Evolutionary conservation across 2,888 invertebrate genomes (phyloP), one percentile per base, ranked within the genome.

Genomic region (Sialis fuliginosa): DNA sequence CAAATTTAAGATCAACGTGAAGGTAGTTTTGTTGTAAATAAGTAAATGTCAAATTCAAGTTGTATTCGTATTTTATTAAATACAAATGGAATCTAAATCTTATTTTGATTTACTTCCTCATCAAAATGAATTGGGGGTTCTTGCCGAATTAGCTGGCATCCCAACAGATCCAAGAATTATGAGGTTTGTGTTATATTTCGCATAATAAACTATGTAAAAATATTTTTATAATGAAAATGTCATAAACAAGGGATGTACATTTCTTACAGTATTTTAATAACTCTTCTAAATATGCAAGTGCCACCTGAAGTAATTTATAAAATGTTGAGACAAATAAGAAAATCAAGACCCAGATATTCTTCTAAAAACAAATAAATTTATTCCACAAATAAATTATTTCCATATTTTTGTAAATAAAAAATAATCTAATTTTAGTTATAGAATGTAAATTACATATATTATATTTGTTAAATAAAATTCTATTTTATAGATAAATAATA

Each of bases 141-240:
- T 47, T 8, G 47, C 47, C 6, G 47, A 47, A 34, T 37, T 47
- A 7, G 47, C 47, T 13, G 42, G 42, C n/a, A 7, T 47, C 5
- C n/a, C 40, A 10, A 42, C 47, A 7, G 42, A 47, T 42, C 37
- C 47, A 9, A 22, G 31, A 22, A 42, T 47, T 30, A 30, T 40
- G n/a, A 42, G 34, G 47, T 47, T 35, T 13, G 33, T 33, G 8
- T 39, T 39, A 39, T 39, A 39, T 39, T 39, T 39, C 13, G 22
- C 2, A 22, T 22, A 22, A 22, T 22, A 22, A 22, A 22, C 2
- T 2, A 22, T 22, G 22, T 22, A 22, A 22, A 22, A 22, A 22
- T 22, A 22, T 22, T 22, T 22, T 22, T 22, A 22, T n/a, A 22
- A 22, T 22, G 22, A 22, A 22, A 22, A 22, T 37, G n/a, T 35